phyloP scores from a whole-genome alignment of 2,113 vertebrate genomes.

The Hippocampus zosterae region DNA sequence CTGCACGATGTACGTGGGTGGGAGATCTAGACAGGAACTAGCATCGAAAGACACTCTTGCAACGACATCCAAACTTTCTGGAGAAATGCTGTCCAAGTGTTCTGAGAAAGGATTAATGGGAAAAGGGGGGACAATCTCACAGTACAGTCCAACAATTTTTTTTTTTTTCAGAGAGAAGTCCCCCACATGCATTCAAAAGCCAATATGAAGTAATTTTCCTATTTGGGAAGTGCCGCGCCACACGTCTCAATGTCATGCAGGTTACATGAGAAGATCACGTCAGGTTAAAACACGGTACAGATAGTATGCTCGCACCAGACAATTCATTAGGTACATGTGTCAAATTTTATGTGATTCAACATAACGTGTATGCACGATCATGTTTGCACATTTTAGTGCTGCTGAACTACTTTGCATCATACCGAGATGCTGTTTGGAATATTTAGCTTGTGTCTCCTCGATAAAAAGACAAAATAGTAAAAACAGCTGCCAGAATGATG shows the following conservation, averaged over 20 bases:
- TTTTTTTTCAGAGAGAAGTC: not conserved
- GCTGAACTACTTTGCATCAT: not conserved
- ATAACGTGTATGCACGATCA: not conserved
- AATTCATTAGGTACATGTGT: not conserved
- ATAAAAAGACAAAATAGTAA: no score
- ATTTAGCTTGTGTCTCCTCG: no score
- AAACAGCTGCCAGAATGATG: no score
- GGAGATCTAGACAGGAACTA: conserved; percentile 71
- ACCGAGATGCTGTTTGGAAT: not conserved
- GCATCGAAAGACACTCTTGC: conserved; percentile 45
- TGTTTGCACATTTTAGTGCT: not conserved
- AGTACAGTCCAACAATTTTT: not conserved
- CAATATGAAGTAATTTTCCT: not conserved
- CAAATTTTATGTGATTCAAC: not conserved
- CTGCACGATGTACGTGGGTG: conserved; percentile 66
- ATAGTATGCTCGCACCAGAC: not conserved
- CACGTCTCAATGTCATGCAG: not conserved
- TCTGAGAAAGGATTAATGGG: conserved; percentile 45
- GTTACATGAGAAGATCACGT: not conserved
- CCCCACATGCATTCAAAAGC: conserved; percentile 1
- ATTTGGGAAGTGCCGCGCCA: not conserved
- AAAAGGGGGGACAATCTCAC: conserved; percentile 4
- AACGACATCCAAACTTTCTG: conserved; percentile 68
- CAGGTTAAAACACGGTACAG: not conserved
- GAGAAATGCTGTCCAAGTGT: conserved; percentile 53